phyloP scores from a whole-genome alignment of 1,140 invertebrate genomes.

The Carcinoscorpius rotundicauda region DNA sequence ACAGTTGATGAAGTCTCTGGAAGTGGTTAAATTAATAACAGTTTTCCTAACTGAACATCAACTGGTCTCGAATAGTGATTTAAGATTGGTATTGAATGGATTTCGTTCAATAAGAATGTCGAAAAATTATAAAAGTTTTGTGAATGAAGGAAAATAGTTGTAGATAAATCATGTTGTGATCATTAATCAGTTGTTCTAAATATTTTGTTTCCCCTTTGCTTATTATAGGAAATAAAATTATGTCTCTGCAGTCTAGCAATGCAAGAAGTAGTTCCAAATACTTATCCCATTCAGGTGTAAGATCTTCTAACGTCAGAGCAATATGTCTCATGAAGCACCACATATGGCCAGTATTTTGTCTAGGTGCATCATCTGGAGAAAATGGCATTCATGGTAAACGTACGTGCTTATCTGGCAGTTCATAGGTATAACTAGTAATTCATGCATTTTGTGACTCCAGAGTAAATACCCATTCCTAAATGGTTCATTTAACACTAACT shows the following conservation, averaged over 20 bases:
- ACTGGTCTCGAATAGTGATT: too few species aligned
- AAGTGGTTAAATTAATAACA: too few species aligned
- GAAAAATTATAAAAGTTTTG: too few species aligned
- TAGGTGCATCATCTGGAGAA: not conserved
- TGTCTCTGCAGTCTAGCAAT: not conserved
- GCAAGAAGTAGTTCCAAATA: not conserved
- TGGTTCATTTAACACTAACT: not conserved
- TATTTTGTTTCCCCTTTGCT: not conserved
- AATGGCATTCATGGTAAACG: too few species aligned
- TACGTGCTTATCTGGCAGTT: too few species aligned
- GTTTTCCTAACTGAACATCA: too few species aligned
- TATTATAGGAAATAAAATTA: not conserved
- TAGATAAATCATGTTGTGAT: not conserved
- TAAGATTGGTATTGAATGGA: too few species aligned
- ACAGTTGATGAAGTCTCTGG: too few species aligned
- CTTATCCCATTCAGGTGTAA: not conserved
- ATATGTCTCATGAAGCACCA: not conserved
- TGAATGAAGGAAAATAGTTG: too few species aligned
- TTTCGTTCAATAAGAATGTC: too few species aligned
- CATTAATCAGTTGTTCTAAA: not conserved
- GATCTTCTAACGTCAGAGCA: not conserved
- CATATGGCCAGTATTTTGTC: not conserved
- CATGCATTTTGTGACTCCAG: not conserved
- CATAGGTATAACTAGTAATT: not conserved
- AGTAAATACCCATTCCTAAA: not conserved